These are phyloP conservation scores for Dorcus hopei DNA, from an alignment of 2,888 invertebrate species.

Conservation along the genomic window DNA sequence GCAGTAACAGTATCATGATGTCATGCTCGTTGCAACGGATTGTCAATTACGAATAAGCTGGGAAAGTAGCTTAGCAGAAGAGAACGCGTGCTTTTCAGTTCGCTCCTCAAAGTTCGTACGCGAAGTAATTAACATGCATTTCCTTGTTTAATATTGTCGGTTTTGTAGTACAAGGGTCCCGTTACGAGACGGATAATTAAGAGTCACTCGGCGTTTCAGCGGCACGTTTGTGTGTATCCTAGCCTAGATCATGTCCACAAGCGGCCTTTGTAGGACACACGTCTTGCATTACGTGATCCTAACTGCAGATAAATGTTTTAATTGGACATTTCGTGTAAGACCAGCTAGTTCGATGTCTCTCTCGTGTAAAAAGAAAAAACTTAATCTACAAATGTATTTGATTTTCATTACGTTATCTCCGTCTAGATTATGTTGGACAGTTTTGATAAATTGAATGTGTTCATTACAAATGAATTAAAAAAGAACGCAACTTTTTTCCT, in stretches of 20 bases:
- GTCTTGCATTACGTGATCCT: slow-evolving; percentile 15
- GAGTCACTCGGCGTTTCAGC: slow-evolving; percentile 13
- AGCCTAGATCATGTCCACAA: slow-evolving; percentile 18
- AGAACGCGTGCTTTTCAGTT: too few relatives aligned
- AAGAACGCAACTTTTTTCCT: too few relatives aligned
- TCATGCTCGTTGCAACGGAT: too few relatives aligned
- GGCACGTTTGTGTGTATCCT: slow-evolving; percentile 16
- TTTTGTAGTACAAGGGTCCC: slow-evolving; percentile 12
- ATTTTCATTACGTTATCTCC: too few relatives aligned
- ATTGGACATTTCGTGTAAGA: neutral
- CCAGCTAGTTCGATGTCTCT: neutral
- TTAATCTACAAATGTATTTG: too few relatives aligned
- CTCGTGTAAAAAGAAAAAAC: too few relatives aligned
- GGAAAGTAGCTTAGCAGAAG: too few relatives aligned
- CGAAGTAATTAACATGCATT: slow-evolving; percentile 1
- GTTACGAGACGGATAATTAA: slow-evolving; percentile 15
- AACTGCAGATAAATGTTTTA: slow-evolving; percentile 10
- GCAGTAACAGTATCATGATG: too few relatives aligned
- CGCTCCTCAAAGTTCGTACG: neutral
- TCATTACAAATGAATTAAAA: too few relatives aligned
- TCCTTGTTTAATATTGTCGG: slow-evolving; percentile 1
- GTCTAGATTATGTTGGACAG: too few relatives aligned
- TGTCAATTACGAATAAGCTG: too few relatives aligned
- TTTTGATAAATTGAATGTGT: too few relatives aligned
- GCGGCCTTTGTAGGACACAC: slow-evolving; percentile 19